phyloP scores from a whole-genome alignment of 2,797 vertebrate species.

The Sarcophilus harrisii region DNA sequence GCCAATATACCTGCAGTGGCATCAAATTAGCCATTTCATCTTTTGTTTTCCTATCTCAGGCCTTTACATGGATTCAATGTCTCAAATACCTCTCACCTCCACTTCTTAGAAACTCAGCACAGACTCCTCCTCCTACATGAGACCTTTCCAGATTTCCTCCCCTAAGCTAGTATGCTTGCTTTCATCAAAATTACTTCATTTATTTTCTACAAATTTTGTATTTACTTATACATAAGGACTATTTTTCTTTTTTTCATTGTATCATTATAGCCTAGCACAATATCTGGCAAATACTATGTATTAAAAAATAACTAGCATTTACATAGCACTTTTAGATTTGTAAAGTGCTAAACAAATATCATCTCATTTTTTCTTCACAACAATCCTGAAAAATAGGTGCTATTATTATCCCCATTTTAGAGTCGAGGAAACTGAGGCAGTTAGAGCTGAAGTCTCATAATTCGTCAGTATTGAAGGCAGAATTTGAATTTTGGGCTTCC shows the following conservation, averaged over 20 bases:
- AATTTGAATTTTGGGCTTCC: not conserved
- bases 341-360: not conserved
- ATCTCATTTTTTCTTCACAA: not conserved
- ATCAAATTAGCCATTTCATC: not conserved
- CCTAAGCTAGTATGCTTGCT: not conserved
- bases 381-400: not conserved
- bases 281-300: not conserved
- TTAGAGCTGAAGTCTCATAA: not conserved
- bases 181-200: not conserved
- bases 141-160: not conserved
- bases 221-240: not conserved
- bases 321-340: not conserved
- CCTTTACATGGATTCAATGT: not conserved
- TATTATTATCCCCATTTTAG: not conserved
- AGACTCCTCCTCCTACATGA: not conserved
- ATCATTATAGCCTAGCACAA: not conserved
- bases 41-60: not conserved
- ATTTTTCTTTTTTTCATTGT: not conserved
- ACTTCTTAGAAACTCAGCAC: not conserved
- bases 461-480: not conserved
- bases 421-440: not conserved
- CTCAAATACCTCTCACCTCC: not conserved
- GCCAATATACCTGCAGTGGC: not conserved
- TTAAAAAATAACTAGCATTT: not conserved
- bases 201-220: not conserved